A percentile compares a stretch with the other conserved stretches of the same genome.
Evolutionary conservation across 2,888 invertebrate genomes (phyloP).

Genomic region (Rhagophthalmus giganteus): DNA sequence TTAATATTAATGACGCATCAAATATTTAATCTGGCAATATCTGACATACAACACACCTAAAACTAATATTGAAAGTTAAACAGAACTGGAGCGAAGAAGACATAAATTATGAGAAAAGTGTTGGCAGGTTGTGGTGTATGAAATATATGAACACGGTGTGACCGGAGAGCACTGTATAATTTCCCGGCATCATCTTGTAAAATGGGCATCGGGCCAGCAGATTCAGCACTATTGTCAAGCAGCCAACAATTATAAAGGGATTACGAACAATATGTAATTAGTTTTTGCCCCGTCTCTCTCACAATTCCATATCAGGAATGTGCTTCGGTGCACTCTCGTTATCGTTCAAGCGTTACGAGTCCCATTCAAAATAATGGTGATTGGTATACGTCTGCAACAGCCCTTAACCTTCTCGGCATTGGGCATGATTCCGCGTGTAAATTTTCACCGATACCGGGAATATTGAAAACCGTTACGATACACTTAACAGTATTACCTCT

Average conservation of each 20-base stretch:
- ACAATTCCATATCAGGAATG: slow-evolving; percentile 24
- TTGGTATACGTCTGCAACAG: slow-evolving; percentile 32
- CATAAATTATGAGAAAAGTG: slow-evolving; percentile 21
- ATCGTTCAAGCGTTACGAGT: slow-evolving; percentile 35
- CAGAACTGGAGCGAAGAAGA: slow-evolving; percentile 16
- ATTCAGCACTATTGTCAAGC: slow-evolving; percentile 48
- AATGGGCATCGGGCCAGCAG: slow-evolving; percentile 43
- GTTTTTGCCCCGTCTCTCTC: slow-evolving; percentile 39
- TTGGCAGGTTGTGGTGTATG: slow-evolving; percentile 18
- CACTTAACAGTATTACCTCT: slow-evolving; percentile 6
- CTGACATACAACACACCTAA: not conserved
- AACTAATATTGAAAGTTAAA: slow-evolving; percentile 14
- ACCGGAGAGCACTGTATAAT: slow-evolving; percentile 36
- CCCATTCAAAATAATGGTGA: slow-evolving; percentile 39
- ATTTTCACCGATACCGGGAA: slow-evolving; percentile 5
- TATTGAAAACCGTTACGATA: slow-evolving; percentile 7
- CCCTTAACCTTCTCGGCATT: slow-evolving; percentile 17
- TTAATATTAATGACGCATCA: too few species aligned
- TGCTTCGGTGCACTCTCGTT: slow-evolving; percentile 37
- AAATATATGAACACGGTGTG: slow-evolving; percentile 35
- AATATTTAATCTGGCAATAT: too few species aligned
- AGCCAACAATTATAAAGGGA: slow-evolving; percentile 51
- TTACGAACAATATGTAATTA: slow-evolving; percentile 52
- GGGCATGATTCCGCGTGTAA: slow-evolving; percentile 13
- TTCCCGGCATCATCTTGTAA: slow-evolving; percentile 37